Percentiles rank a stretch among this genome's conserved stretches.
These are phyloP conservation scores for Harmothoe impar DNA, from an alignment of 2,888 invertebrate genomes.

Conservation along the genomic window DNA sequence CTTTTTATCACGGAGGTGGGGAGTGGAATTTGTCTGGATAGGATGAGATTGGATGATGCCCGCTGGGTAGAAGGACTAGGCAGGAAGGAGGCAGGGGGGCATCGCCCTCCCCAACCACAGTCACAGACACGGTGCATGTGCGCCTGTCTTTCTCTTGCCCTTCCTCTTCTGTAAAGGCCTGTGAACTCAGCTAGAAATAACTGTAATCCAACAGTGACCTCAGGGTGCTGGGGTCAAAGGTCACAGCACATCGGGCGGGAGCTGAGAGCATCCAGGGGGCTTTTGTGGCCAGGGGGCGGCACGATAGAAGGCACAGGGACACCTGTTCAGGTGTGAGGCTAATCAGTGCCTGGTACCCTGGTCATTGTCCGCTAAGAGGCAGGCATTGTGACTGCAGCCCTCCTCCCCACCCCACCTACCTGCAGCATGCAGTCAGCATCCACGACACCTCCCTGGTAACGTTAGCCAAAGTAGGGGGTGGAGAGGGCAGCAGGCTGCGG, in stretches of 20 bases:
- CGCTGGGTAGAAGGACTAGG: constrained; percentile 10
- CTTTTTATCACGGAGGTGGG: background rate
- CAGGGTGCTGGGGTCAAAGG: constrained; percentile 3
- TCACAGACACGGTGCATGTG: background rate
- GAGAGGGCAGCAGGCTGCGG: too few relatives aligned
- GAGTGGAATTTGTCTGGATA: background rate
- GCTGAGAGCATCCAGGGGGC: background rate
- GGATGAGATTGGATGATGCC: constrained; percentile 6
- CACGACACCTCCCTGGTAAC: background rate
- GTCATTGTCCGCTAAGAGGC: background rate
- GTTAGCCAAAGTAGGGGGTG: background rate
- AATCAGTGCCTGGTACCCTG: constrained; percentile 10
- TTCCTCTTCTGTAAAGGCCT: background rate
- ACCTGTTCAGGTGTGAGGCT: constrained; percentile 43
- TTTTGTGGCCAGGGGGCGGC: background rate
- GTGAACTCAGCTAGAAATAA: constrained; percentile 26
- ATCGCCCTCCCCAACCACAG: constrained; percentile 12
- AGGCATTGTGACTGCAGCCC: background rate
- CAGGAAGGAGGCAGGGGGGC: background rate
- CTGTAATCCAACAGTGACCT: constrained; percentile 42
- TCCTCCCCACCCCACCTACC: background rate
- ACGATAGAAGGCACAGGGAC: background rate
- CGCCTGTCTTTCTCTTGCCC: too few relatives aligned
- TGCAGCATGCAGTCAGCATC: too few relatives aligned
- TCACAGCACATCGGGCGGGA: background rate